Evolutionary conservation across 2,888 invertebrate species (phyloP), one percentile per base, ranked within the genome.

Genomic region (Drosophila anceps): DNA sequence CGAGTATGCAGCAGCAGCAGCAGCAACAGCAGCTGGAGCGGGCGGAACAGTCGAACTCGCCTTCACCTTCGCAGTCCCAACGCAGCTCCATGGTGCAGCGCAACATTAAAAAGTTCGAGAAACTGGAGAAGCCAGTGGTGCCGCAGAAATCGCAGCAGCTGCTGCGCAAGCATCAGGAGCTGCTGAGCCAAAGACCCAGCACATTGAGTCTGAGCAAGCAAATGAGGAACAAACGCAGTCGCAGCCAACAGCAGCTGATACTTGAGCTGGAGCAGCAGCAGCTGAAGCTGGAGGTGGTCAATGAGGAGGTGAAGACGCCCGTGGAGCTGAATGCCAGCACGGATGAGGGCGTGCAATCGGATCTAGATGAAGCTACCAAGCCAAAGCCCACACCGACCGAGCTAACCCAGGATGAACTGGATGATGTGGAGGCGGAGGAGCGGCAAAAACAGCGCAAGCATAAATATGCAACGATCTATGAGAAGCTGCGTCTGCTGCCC

Each of bases 391-490:
- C 61, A 51, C 63, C 59, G 27, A 46, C 62, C 62, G 31, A 46
- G 60, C 20, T 57, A 46, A 64, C 12, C 39, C 20, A 8, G 12
- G 74, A 63, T 12, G 63, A 61, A 10, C 24, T 31, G 46, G 58
- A 57, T 2, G 54, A 59, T 24, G 35, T 8, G 27, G 54, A 63
- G 20, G 77, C 74, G 85, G 87, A 62, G 31, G 85, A 86, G 50
- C 83, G 89, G 4, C 82, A 81, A 20, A 85, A 90, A 65, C 91
- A 86, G 54, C 83, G 90, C 48, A 91, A 92, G 67, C 84, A 88
- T 57, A 92, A 86, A 68, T 92, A 92, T 69, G 87, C 91, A 1
- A 88, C 89, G 35, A 90, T 92, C 58, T 93, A 92, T 82, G 92
- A 93, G 70, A 92, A 92, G 70, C 84, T 93, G 72, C 83, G 92